phyloP scores from a whole-genome alignment of 2,888 invertebrate genomes.

The Pammene fasciana region DNA sequence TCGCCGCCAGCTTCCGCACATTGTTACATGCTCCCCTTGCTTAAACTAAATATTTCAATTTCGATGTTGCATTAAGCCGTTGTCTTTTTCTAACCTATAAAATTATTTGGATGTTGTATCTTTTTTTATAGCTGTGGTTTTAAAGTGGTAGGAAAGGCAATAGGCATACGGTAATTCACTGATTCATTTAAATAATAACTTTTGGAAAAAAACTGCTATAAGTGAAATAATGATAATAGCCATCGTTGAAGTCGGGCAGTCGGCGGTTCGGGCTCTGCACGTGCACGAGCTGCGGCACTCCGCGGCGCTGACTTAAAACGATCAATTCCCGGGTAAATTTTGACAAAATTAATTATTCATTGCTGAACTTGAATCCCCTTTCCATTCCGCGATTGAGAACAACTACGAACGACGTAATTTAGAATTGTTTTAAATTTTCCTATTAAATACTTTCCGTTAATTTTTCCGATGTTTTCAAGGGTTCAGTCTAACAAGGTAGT shows the following conservation, averaged over 20 bases:
- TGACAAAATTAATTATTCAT: conserved; percentile 56
- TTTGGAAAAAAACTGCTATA: too few relatives aligned
- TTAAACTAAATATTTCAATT: conserved; percentile 54
- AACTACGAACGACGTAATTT: conserved; percentile 11
- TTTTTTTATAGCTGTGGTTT: too few relatives aligned
- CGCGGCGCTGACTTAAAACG: conserved; percentile 18
- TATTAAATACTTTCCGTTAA: too few relatives aligned
- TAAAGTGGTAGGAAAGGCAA: too few relatives aligned
- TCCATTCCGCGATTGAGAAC: conserved; percentile 44
- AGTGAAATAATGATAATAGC: background rate
- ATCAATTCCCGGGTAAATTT: conserved; percentile 23
- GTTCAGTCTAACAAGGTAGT: too few relatives aligned
- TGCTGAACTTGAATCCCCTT: conserved; percentile 49
- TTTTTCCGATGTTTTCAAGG: too few relatives aligned
- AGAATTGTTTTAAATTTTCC: background rate
- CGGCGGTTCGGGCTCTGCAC: too few relatives aligned
- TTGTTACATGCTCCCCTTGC: conserved; percentile 55
- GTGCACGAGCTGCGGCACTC: background rate
- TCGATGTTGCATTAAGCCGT: conserved; percentile 45
- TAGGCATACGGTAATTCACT: too few relatives aligned
- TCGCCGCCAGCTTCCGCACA: conserved; percentile 52
- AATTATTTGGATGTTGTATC: background rate
- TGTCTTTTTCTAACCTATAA: background rate
- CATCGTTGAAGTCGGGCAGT: background rate
- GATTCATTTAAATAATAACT: too few relatives aligned